phyloP scores from a whole-genome alignment of 2,888 invertebrate species.

The Aquatica leii region DNA sequence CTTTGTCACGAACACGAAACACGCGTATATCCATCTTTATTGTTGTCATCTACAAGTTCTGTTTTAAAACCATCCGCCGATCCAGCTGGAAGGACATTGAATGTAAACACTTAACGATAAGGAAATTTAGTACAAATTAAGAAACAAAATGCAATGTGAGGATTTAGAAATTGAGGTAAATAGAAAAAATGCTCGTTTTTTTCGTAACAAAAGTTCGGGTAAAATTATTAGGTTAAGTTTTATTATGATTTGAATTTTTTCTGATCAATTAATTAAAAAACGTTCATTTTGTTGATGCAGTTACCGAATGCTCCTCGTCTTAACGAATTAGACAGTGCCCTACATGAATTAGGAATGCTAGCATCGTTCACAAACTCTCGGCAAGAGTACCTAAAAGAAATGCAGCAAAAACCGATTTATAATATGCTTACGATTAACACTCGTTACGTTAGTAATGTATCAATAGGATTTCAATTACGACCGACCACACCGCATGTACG shows the following conservation, averaged over 20 bases:
- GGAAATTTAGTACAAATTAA: slow-evolving; percentile 32
- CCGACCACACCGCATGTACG: slow-evolving; percentile 63
- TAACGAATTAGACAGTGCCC: slow-evolving; percentile 67
- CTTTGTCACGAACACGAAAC: slow-evolving; percentile 15
- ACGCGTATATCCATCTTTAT: slow-evolving; percentile 6
- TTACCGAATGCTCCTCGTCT: slow-evolving; percentile 55
- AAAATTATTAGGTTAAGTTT: slow-evolving; percentile 19
- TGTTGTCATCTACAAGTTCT: slow-evolving; percentile 7
- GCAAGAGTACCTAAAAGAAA: slow-evolving; percentile 66
- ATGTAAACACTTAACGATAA: slow-evolving; percentile 41
- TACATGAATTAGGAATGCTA: slow-evolving; percentile 70
- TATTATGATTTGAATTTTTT: slow-evolving; percentile 1
- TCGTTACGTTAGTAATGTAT: slow-evolving; percentile 70
- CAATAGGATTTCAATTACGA: slow-evolving; percentile 68
- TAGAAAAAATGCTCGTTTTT: neutral
- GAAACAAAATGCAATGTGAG: slow-evolving; percentile 45
- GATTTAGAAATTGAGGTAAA: slow-evolving; percentile 45
- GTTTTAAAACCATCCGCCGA: slow-evolving; percentile 17
- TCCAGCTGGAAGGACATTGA: slow-evolving; percentile 36
- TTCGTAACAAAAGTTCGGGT: neutral
- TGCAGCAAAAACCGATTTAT: slow-evolving; percentile 56
- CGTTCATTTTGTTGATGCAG: too few relatives aligned
- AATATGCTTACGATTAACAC: slow-evolving; percentile 64
- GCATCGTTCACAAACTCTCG: slow-evolving; percentile 68
- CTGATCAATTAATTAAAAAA: too few relatives aligned